These are phyloP conservation scores for Napeogenes sylphis DNA, from an alignment of 2,888 invertebrate species.

Conservation along the genomic window DNA sequence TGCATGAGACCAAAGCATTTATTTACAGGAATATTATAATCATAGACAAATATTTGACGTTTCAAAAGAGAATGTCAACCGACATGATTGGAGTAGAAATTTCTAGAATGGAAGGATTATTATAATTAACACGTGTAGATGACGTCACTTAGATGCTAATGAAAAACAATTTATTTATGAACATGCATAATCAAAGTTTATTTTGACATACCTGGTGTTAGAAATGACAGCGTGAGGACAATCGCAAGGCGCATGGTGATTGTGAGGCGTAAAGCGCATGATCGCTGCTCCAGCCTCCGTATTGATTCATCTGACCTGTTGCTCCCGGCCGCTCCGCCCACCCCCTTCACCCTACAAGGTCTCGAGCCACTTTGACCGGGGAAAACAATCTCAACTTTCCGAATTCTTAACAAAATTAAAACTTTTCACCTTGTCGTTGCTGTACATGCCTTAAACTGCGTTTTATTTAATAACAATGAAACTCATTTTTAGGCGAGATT, in stretches of 20 bases:
- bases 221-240: slow-evolving; percentile 60
- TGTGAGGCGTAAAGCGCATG: slow-evolving; percentile 60
- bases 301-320: slow-evolving; percentile 73
- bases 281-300: slow-evolving; percentile 61
- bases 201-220: slow-evolving; percentile 65
- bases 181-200: slow-evolving; percentile 26
- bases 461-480: slow-evolving; percentile 31
- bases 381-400: slow-evolving; percentile 71
- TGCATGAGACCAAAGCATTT: neutral
- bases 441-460: slow-evolving; percentile 25
- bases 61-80: slow-evolving; percentile 1
- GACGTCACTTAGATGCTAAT: slow-evolving; percentile 4
- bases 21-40: neutral
- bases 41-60: slow-evolving; percentile 17
- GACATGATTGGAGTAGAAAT: neutral
- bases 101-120: neutral
- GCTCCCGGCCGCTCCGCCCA: slow-evolving; percentile 55
- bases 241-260: slow-evolving; percentile 66
- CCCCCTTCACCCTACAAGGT: slow-evolving; percentile 38
- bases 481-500: slow-evolving; percentile 23
- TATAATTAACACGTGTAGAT: neutral
- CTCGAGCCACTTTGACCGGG: slow-evolving; percentile 57
- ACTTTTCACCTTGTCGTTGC: slow-evolving; percentile 42
- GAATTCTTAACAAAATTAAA: slow-evolving; percentile 68
- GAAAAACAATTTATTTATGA: neutral